Evolutionary conservation across 2,113 vertebrate species (phyloP), one percentile per base, ranked within the genome.

Genomic region (Scatophagus argus): DNA sequence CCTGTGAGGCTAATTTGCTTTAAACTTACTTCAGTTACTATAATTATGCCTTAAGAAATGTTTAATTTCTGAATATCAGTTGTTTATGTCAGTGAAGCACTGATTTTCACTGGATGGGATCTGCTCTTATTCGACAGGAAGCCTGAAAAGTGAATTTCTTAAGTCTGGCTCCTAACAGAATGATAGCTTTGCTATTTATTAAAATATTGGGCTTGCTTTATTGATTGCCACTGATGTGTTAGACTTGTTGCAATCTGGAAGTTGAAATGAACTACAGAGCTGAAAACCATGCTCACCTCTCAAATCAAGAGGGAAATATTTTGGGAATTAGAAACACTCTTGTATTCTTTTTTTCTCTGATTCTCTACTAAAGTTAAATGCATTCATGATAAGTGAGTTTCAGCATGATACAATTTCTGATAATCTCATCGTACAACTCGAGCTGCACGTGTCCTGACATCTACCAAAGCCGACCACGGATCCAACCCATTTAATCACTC

Each of bases 1-100:
- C 77, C 85, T 85, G 83, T 76, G 85, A 88, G 83, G 93, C 87
- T 92, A 90, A 93, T 94, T 93, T 94, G 82, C 88, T 93, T 91
- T 89, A 91, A 90, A 93, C 83, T 93, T 90, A 79, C 84, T 88
- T 88, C 87, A 79, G 59, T 86, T 77, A 88, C 68, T 82, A 67
- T 92, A 93, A 94, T 92, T 93, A 89, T 67, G 85, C 79, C 73
- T 85, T 68, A 65, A 65, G 86, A 88, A 86, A 90, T 74, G 82
- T 86, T 86, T 83, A 72, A 81, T 91, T 90, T 85, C 55, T 87
- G 51, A 88, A 83, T 87, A 86, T 88, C 85, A 72, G 63, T 86
- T 93, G 89, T 93, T 94, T 91, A 87, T 91, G 88, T 81, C 69
- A 76, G 69, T 31, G 47, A 68, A 60, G 60, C 61, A 67, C 14